These are phyloP conservation scores for Acanthiza pusilla DNA, from an alignment of 2,797 vertebrate genomes.

Conservation along the genomic window DNA sequence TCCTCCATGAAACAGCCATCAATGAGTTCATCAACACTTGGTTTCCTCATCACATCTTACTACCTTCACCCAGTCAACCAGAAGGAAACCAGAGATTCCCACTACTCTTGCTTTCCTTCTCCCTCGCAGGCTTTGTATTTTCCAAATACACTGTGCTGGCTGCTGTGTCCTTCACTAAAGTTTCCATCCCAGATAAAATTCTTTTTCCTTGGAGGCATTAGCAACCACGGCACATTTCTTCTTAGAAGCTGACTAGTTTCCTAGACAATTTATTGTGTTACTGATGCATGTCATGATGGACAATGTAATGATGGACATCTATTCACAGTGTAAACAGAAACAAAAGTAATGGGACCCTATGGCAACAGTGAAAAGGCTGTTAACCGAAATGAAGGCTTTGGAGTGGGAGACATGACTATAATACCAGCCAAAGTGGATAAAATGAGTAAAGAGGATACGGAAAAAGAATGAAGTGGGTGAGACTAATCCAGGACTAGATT, in stretches of 20 bases:
- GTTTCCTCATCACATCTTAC: background rate
- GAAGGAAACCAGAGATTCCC: background rate
- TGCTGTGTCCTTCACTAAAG: background rate
- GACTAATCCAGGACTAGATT: background rate
- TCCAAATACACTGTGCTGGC: background rate
- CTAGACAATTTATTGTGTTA: background rate
- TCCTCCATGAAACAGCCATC: background rate
- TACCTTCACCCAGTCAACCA: background rate
- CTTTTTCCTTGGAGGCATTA: slow-evolving; percentile 10
- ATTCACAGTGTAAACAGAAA: slow-evolving; percentile 19
- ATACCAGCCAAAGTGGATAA: background rate
- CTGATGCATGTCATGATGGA: background rate
- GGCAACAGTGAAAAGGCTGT: background rate
- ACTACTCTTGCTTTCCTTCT: background rate
- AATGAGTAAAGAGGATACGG: background rate
- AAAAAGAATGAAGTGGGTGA: background rate
- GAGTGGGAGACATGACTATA: background rate
- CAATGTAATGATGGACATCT: background rate
- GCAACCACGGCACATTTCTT: background rate
- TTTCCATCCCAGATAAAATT: background rate
- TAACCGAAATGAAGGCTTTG: slow-evolving; percentile 19
- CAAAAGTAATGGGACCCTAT: background rate
- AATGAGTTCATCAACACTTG: background rate
- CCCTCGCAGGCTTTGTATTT: background rate
- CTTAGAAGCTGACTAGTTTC: background rate